Evolutionary conservation across 2,888 invertebrate species (phyloP).

Genomic region (Galerucella calmariensis): DNA sequence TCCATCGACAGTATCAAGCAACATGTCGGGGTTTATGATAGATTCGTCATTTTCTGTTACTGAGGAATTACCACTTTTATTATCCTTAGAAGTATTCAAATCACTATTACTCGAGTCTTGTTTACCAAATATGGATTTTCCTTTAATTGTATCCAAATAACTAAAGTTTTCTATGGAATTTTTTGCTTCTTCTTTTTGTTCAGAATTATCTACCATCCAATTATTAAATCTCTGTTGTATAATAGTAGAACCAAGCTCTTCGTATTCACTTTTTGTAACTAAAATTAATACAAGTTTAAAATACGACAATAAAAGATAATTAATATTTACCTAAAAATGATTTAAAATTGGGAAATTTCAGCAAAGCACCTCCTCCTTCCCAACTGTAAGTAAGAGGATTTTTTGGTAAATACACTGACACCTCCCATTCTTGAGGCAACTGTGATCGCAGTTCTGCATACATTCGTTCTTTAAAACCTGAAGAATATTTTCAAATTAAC

Average conservation of each 20-base stretch:
- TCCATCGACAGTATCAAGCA: constrained; percentile 11
- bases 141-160: constrained; percentile 49
- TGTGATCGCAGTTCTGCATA: constrained; percentile 81
- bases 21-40: background rate
- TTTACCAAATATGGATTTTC: constrained; percentile 50
- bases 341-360: constrained; percentile 79
- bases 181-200: constrained; percentile 36
- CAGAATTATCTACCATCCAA: constrained; percentile 56
- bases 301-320: background rate
- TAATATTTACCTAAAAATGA: constrained; percentile 73
- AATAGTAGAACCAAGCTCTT: constrained; percentile 80
- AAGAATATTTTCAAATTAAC: constrained; percentile 1
- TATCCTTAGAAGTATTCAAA: background rate
- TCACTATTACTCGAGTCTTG: constrained; percentile 37
- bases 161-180: constrained; percentile 40
- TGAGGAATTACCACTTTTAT: background rate
- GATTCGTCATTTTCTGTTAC: constrained; percentile 9
- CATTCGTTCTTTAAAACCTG: constrained; percentile 80
- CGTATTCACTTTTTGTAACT: constrained; percentile 87
- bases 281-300: constrained; percentile 55
- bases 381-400: constrained; percentile 87
- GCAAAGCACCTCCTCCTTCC: constrained; percentile 85
- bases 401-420: constrained; percentile 77
- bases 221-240: constrained; percentile 70
- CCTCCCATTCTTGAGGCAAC: constrained; percentile 81